These are phyloP conservation scores for Bubalus kerabau DNA, from an alignment of 2,113 vertebrate genomes.

Conservation along the genomic window DNA sequence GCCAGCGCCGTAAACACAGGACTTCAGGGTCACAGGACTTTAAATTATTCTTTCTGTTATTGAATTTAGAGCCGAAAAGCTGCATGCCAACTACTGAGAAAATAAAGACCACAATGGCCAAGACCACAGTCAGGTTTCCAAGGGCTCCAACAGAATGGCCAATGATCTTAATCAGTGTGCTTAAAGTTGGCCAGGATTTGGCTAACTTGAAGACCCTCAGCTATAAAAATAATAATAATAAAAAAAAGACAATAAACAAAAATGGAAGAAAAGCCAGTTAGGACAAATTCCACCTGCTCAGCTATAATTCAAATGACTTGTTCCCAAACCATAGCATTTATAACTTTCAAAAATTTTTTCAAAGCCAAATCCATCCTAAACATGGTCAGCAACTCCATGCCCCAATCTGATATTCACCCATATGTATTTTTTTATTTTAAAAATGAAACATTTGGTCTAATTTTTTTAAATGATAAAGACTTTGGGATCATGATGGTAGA, in stretches of 20 bases:
- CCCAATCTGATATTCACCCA: not conserved
- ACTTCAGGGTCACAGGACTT: accelerated
- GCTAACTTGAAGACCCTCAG: slow-evolving; percentile 84
- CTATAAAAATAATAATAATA: slow-evolving; percentile 54
- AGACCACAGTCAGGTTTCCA: slow-evolving; percentile 81
- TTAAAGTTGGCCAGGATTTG: slow-evolving; percentile 83
- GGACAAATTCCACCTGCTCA: not conserved
- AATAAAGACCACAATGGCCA: slow-evolving; percentile 81
- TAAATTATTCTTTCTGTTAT: accelerated
- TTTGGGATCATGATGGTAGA: not conserved
- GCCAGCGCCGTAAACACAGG: slow-evolving; percentile 69
- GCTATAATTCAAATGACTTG: not conserved
- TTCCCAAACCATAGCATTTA: not conserved
- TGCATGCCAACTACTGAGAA: slow-evolving; percentile 82
- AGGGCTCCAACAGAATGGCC: slow-evolving; percentile 76
- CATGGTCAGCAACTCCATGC: not conserved
- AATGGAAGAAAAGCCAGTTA: not conserved
- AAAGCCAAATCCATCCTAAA: not conserved
- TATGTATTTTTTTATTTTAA: not conserved
- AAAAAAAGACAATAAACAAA: slow-evolving; percentile 29
- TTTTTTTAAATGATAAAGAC: not conserved
- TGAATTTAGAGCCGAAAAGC: slow-evolving; percentile 70
- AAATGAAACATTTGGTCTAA: not conserved
- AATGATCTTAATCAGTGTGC: slow-evolving; percentile 83
- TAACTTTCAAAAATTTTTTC: not conserved